Evolutionary conservation across 2,113 vertebrate species (phyloP).

Genomic region (Coreoperca whiteheadi): DNA sequence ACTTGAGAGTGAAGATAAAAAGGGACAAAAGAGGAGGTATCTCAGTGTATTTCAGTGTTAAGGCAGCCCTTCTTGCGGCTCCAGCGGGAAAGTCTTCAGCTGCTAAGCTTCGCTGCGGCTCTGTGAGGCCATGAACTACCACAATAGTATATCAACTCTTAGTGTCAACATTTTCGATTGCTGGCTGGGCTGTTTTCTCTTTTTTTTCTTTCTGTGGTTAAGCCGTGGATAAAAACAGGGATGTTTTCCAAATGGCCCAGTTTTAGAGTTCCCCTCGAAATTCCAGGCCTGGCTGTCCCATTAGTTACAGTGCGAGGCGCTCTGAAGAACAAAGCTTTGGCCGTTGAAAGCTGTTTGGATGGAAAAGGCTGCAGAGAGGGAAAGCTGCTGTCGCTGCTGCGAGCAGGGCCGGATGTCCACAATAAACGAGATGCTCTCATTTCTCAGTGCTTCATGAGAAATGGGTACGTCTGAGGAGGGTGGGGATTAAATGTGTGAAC

Average conservation of each 20-base stretch:
- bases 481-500: slow-evolving; percentile 39
- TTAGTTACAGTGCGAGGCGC: slow-evolving; percentile 54
- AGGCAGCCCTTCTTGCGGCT: slow-evolving; percentile 1
- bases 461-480: neutral
- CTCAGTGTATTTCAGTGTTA: neutral
- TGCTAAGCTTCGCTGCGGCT: slow-evolving; percentile 36
- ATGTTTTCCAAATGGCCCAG: slow-evolving; percentile 69
- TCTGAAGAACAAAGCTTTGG: slow-evolving; percentile 58
- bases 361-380: slow-evolving; percentile 31
- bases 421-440: slow-evolving; percentile 50
- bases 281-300: slow-evolving; percentile 46
- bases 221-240: slow-evolving; percentile 61
- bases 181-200: slow-evolving; percentile 42
- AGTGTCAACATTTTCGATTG: slow-evolving; percentile 54
- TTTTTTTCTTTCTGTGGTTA: slow-evolving; percentile 30
- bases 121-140: slow-evolving; percentile 45
- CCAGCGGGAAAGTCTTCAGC: slow-evolving; percentile 13
- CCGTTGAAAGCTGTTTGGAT: slow-evolving; percentile 51
- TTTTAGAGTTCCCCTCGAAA: slow-evolving; percentile 54
- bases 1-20: slow-evolving; percentile 50
- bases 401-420: slow-evolving; percentile 43
- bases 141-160: slow-evolving; percentile 47
- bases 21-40: slow-evolving; percentile 40
- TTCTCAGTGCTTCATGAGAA: slow-evolving; percentile 29
- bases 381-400: slow-evolving; percentile 42